Evolutionary conservation across 1,140 invertebrate species (phyloP).

Genomic region (Nixonia krombeini): DNA sequence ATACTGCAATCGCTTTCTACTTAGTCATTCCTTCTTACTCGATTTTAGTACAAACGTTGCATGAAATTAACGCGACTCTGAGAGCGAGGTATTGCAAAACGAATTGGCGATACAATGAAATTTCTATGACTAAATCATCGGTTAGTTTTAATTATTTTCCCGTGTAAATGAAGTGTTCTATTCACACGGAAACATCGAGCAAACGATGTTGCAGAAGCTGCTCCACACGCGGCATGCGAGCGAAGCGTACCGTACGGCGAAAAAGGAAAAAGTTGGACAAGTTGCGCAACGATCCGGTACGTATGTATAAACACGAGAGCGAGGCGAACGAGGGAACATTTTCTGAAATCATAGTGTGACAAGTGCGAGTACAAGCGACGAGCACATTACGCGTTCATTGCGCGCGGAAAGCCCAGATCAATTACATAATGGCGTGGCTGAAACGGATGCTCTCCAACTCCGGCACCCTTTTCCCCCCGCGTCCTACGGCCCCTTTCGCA

Average conservation of each 20-base stretch:
- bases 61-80: neutral
- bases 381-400: conserved; percentile 58
- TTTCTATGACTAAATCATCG: no score
- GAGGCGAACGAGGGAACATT: conserved; percentile 23
- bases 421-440: conserved; percentile 66
- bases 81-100: neutral
- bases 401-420: conserved; percentile 62
- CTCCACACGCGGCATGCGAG: no score
- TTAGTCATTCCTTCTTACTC: no score
- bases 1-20: no score
- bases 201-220: no score
- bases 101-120: no score
- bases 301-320: no score
- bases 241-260: neutral
- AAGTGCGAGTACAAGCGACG: conserved; percentile 48
- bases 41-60: neutral
- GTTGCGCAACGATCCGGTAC: conserved; percentile 25
- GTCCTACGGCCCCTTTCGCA: conserved; percentile 57
- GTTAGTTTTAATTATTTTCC: no score
- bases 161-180: no score
- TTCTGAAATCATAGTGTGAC: conserved; percentile 34
- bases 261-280: conserved; percentile 38
- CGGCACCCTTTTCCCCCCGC: conserved; percentile 25
- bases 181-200: no score
- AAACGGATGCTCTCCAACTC: conserved; percentile 60